Conservation (phyloP, 2,888 invertebrate genomes). For the Himalopsyche kuldschensis region DNA sequence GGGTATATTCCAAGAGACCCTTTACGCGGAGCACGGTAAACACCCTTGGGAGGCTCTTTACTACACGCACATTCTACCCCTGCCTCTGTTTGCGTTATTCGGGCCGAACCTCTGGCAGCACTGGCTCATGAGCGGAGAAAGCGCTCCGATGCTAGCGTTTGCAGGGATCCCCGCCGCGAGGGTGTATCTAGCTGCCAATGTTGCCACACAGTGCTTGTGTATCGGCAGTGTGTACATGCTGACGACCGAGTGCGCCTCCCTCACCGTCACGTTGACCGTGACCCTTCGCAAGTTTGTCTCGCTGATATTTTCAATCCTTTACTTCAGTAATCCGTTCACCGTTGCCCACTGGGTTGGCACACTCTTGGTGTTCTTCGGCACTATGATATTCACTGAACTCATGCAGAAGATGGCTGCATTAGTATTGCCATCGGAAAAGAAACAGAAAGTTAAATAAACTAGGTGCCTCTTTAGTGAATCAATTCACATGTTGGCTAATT, state of each 20-base stretch:
- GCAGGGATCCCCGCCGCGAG: conserved; percentile 71
- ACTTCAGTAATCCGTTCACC: conserved; percentile 95
- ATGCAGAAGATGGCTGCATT: conserved; percentile 56
- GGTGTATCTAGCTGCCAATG: conserved; percentile 77
- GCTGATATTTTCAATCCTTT: conserved; percentile 90
- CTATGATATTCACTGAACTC: conserved; percentile 87
- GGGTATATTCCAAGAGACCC: conserved; percentile 92
- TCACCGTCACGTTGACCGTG: conserved; percentile 94
- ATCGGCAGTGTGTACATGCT: conserved; percentile 93
- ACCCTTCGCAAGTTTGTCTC: conserved; percentile 95
- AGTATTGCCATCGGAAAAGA: conserved; percentile 47
- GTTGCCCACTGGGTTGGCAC: conserved; percentile 90
- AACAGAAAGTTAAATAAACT: conserved; percentile 46
- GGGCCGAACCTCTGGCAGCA: conserved; percentile 77
- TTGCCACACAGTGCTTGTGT: conserved; percentile 87
- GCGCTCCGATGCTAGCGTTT: conserved; percentile 64
- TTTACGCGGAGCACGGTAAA: conserved; percentile 84
- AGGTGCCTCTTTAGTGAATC: not conserved
- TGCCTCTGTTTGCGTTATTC: conserved; percentile 87
- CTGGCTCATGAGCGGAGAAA: conserved; percentile 69
- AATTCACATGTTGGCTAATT: no score
- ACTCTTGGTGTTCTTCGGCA: conserved; percentile 86
- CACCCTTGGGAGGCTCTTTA: conserved; percentile 87
- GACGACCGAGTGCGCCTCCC: conserved; percentile 90
- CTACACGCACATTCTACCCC: conserved; percentile 86